These are phyloP conservation scores for Choristoneura fumiferana DNA, from an alignment of 1,140 invertebrate genomes.

Conservation along the genomic window DNA sequence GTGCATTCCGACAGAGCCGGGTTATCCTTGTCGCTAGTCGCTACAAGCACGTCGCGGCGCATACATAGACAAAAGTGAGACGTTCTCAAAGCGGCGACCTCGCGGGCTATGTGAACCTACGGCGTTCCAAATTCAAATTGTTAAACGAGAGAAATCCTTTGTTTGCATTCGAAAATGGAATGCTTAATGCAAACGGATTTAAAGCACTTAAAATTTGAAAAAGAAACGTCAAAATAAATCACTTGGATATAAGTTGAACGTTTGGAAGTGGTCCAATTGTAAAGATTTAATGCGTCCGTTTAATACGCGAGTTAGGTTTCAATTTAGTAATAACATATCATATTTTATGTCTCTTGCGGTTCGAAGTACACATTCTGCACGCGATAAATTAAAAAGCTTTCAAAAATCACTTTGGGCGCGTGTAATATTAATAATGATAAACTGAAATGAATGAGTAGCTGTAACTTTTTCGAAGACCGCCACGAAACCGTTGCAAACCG, in stretches of 20 bases:
- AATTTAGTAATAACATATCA: conserved; percentile 11
- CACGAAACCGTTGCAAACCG: background rate
- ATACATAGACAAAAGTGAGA: conserved; percentile 54
- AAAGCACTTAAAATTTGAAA: conserved; percentile 11
- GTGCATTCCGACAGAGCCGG: conserved; percentile 38
- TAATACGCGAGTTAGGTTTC: conserved; percentile 9
- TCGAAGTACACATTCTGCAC: background rate
- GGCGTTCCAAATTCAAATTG: conserved; percentile 54
- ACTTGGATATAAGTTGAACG: conserved; percentile 7
- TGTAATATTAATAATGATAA: conserved; percentile 7
- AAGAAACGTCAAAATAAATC: conserved; percentile 4
- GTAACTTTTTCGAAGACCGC: background rate
- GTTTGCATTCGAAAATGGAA: conserved; percentile 42
- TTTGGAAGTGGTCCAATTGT: conserved; percentile 34
- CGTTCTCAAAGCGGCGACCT: conserved; percentile 56
- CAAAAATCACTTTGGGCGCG: conserved; percentile 2
- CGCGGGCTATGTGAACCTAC: conserved; percentile 46
- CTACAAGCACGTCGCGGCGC: conserved; percentile 41
- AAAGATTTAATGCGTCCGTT: conserved; percentile 11
- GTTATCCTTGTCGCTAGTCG: conserved; percentile 49
- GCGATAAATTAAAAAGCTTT: conserved; percentile 16
- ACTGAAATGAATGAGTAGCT: background rate
- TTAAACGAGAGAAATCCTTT: conserved; percentile 46
- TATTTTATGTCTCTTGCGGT: background rate
- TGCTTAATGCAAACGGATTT: conserved; percentile 22